Conservation (phyloP, 2,797 vertebrate genomes). For the Lepus oiostolus region DNA sequence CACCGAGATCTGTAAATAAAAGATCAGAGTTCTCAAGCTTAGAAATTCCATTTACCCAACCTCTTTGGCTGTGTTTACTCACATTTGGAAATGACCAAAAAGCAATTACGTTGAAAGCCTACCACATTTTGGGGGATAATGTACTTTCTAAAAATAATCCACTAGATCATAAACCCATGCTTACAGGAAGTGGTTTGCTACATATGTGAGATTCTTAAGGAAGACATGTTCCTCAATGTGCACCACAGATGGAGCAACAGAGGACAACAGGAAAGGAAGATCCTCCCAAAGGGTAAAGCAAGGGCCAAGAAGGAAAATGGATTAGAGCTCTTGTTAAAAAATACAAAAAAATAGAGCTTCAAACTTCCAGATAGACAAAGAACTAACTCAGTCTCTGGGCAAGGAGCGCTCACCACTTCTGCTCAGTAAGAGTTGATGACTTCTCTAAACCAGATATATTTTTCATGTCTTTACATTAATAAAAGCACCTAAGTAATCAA, state of each 20-base stretch:
- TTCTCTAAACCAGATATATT: not conserved
- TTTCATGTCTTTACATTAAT: not conserved
- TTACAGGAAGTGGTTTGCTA: not conserved
- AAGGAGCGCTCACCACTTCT: not conserved
- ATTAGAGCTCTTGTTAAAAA: not conserved
- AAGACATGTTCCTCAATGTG: not conserved
- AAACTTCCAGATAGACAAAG: not conserved
- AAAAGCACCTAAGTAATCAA: not conserved
- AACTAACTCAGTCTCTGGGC: not conserved
- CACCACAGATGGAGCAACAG: not conserved
- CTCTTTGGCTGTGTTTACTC: conserved; percentile 36
- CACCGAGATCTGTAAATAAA: conserved; percentile 68
- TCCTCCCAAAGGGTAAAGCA: not conserved
- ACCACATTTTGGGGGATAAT: not conserved
- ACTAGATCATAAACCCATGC: not conserved
- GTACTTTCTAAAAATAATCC: not conserved
- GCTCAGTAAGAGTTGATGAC: not conserved
- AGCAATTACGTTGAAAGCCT: not conserved
- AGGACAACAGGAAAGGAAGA: not conserved
- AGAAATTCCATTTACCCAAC: conserved; percentile 59
- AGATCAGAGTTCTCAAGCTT: conserved; percentile 26
- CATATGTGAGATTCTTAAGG: not conserved
- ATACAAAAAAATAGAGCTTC: not conserved
- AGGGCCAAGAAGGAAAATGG: not conserved
- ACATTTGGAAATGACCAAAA: conserved; percentile 68